Evolutionary conservation across 2,888 invertebrate genomes (phyloP).

Genomic region (Drosophila fungiperda): DNA sequence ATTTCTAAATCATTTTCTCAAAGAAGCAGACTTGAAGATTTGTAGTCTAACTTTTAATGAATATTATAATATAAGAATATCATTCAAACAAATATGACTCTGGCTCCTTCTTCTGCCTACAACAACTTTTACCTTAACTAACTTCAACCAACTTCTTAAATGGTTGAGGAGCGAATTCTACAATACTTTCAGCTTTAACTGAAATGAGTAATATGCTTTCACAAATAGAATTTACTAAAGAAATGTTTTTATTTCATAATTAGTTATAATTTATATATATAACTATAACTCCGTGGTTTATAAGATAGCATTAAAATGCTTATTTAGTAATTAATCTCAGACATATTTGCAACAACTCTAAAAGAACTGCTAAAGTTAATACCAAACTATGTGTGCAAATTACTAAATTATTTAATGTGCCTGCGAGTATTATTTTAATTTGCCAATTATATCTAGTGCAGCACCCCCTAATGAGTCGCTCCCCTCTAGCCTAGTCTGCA

Average conservation of each 20-base stretch:
- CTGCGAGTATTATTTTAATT: conserved; percentile 18
- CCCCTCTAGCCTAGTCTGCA: neutral
- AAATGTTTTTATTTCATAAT: neutral
- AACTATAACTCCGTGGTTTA: accelerated
- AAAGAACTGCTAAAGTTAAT: neutral
- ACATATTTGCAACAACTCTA: no score
- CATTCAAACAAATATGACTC: no score
- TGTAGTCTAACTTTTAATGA: neutral
- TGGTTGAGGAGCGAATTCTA: no score
- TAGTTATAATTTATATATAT: neutral
- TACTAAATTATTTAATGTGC: conserved; percentile 17
- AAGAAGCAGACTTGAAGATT: neutral
- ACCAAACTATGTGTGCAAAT: neutral
- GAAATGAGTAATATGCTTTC: neutral
- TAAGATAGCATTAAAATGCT: neutral
- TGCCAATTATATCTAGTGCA: conserved; percentile 36
- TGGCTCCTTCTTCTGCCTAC: no score
- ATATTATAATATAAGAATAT: no score
- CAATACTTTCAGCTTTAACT: neutral
- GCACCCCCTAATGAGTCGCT: conserved; percentile 6
- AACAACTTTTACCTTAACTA: no score
- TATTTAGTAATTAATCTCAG: no score
- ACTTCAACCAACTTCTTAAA: no score
- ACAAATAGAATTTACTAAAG: neutral
- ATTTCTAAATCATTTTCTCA: no score